Evolutionary conservation across 2,113 vertebrate species (phyloP), one percentile per base, ranked within the genome.

Genomic region (Pterophyllum scalare): DNA sequence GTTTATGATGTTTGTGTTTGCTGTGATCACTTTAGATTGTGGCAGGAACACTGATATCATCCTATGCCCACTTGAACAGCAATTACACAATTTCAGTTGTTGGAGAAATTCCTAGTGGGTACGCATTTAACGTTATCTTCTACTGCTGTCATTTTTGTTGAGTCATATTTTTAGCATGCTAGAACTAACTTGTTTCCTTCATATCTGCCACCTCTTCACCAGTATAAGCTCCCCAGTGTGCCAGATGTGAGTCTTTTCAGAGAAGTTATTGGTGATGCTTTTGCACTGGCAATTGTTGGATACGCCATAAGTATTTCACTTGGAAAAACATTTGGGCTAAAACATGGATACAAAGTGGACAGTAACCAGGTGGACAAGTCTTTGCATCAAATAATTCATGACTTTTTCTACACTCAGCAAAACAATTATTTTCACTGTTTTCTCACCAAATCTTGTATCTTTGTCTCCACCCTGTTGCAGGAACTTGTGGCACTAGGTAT

Each of bases 251-350:
- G 38, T 76, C 77, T 98, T 74, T 98, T 99, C 19, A 64, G 91
- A 61, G 90, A 94, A 6, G 96, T 99, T 5, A 88, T 94, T 0
- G 97, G 97, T 38, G 97, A 98, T 2, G 97, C 98, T 52, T 98
- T 99, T 31, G 96, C 98, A 75, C 92, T 99, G 4, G 98, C 98
- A 0, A 95, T 99, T 58, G 98, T 99, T 28, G 97, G 97, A 64
- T 99, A 98, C 0, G 98, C 97, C 89, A 97, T 99, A 75, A 97
- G 97, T 85, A 97, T 99, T 92, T 99, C 98, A 0, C 94, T 99
- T 22, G 98, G 97, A 61, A 99, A 99, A 96, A 99, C 97, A 77
- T 99, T 99, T 91, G 97, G 97, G 54, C 92, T 99, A 76, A 98
- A 97, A 91, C 97, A 99, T 0, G 98, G 98, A 83, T 99, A 99